A percentile compares a stretch with the other conserved stretches of the same genome.
Evolutionary conservation across 2,888 invertebrate species (phyloP).

Genomic region (Metacarcinus magister): DNA sequence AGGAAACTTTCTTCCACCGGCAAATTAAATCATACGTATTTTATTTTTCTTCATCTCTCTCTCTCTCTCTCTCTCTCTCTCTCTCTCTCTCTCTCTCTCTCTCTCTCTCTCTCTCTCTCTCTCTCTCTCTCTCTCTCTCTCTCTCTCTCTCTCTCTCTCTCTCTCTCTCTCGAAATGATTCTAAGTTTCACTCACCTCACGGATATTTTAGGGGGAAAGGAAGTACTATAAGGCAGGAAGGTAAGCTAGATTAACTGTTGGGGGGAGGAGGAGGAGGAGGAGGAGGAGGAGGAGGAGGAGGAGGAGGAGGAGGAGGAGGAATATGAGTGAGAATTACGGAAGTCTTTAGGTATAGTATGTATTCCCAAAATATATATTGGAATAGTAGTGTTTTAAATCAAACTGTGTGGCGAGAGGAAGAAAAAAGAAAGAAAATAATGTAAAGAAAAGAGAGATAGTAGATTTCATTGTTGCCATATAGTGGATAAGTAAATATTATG

Average conservation of each 20-base stretch:
- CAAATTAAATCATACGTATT: neutral
- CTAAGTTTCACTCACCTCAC: neutral
- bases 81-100: neutral
- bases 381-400: too few species aligned
- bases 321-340: neutral
- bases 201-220: neutral
- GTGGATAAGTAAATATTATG: too few species aligned
- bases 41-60: neutral
- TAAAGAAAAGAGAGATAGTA: too few species aligned
- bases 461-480: too few species aligned
- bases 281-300: neutral
- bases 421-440: neutral
- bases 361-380: too few species aligned
- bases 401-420: too few species aligned
- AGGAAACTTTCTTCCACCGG: neutral
- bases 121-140: neutral
- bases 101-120: constrained; percentile 27
- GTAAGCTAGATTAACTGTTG: neutral
- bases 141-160: constrained; percentile 36
- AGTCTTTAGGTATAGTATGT: too few species aligned
- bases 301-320: neutral
- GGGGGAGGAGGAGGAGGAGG: neutral
- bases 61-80: neutral
- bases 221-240: neutral
- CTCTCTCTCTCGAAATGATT: neutral